Evolutionary conservation across 1,140 invertebrate genomes (phyloP), one percentile per base, ranked within the genome.

Genomic region (Orius insidiosus): DNA sequence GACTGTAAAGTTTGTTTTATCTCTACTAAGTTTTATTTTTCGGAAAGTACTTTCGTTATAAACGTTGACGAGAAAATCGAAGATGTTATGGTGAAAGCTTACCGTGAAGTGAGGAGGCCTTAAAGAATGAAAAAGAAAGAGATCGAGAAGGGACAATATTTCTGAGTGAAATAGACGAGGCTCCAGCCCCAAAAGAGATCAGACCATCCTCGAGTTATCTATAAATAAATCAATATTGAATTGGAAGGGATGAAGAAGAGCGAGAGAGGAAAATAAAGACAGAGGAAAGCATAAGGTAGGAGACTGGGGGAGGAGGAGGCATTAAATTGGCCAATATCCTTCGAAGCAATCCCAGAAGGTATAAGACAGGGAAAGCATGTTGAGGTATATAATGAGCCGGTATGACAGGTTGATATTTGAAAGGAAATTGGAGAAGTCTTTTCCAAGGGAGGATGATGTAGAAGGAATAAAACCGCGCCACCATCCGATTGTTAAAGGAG

Each of bases 241-340:
- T 40, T 40, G 38, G 35, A 36, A 36, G 14, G 35, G 35, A 36
- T 36, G 38, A 40, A 40, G 38, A 11, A 15, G 13, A 18, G 38
- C 9, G 38, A 24, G 24, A 24, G 24, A 24, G 24, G 24, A 24
- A 24, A 24, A 24, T 24, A 24, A 24, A 24, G 24, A 24, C 3
- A 24, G 24, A 24, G 24, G n/a, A n/a, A n/a, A 24, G 24, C 24
- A 7, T 4, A 24, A 24, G 24, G 7, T 24, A 7, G 24, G 24
- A n/a, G n/a, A n/a, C n/a, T n/a, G n/a, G 5, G 6, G 6, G 36
- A 41, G 39, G 14, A 41, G 6, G 5, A 5, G 41, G 41, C 41
- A 43, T 43, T 43, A 43, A 43, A 43, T 43, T 43, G 41, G 41
- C 41, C 41, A 43, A 43, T 43, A 43, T 43, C 41, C 41, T 43